These are phyloP conservation scores for Latrodectus geometricus DNA, from an alignment of 1,140 invertebrate genomes.

Conservation along the genomic window DNA sequence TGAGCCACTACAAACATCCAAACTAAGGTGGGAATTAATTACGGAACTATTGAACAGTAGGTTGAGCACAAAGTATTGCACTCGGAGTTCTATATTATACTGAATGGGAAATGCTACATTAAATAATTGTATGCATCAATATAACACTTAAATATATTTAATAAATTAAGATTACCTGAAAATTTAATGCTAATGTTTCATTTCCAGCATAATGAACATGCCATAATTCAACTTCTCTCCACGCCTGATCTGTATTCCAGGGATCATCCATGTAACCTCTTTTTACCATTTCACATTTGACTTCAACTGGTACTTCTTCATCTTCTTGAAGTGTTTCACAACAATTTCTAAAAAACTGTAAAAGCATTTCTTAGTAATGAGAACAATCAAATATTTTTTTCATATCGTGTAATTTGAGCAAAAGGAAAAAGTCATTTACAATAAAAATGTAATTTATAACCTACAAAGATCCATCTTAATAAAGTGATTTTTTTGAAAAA, in stretches of 20 bases:
- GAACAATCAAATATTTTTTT: too few species aligned
- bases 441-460: too few species aligned
- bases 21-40: too few species aligned
- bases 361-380: too few species aligned
- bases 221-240: conserved; percentile 72
- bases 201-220: conserved; percentile 71
- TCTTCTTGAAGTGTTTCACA: conserved; percentile 34
- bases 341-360: conserved; percentile 57
- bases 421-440: too few species aligned
- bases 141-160: background rate
- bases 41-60: too few species aligned
- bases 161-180: conserved; percentile 20
- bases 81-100: background rate
- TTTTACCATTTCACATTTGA: conserved; percentile 61
- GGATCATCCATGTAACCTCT: conserved; percentile 73
- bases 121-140: too few species aligned
- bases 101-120: background rate
- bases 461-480: too few species aligned
- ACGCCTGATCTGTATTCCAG: conserved; percentile 74
- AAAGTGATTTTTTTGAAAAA: too few species aligned
- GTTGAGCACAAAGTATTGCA: background rate
- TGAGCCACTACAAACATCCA: too few species aligned
- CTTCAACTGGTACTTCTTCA: conserved; percentile 43
- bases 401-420: too few species aligned
- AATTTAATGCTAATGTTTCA: conserved; percentile 53